Conservation (phyloP, 2,797 vertebrate genomes). For the Sebastes taczanowskii region DNA sequence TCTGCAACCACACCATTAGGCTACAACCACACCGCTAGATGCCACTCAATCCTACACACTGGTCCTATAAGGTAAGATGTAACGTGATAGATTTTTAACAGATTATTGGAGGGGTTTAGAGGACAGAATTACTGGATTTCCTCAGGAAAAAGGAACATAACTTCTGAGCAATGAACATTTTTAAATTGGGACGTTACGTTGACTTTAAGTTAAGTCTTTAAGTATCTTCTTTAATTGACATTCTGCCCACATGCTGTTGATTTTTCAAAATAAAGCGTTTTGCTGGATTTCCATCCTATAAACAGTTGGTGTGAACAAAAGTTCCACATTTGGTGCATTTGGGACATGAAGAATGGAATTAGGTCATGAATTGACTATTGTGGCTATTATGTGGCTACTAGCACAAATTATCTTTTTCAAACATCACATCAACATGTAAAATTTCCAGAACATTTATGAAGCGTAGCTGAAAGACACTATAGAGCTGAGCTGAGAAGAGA, state of each 20-base stretch:
- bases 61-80: no score
- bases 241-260: background rate
- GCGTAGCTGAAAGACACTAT: background rate
- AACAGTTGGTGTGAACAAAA: background rate
- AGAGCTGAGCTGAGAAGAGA: conserved; percentile 42
- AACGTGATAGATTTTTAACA: background rate
- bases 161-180: background rate
- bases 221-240: background rate
- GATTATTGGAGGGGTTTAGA: background rate
- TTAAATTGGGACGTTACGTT: background rate
- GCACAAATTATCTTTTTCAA: background rate
- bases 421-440: conserved; percentile 4
- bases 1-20: no score
- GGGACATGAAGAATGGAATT: background rate
- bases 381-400: background rate
- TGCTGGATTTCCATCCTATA: background rate
- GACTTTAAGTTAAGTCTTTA: no score
- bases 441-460: background rate
- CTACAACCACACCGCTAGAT: no score
- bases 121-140: background rate
- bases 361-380: background rate
- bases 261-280: background rate
- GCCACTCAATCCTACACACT: no score
- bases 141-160: background rate
- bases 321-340: background rate